Conservation (phyloP, 35 echinoderm and acorn worm genomes). For the Strongylocentrotus purpuratus region DNA sequence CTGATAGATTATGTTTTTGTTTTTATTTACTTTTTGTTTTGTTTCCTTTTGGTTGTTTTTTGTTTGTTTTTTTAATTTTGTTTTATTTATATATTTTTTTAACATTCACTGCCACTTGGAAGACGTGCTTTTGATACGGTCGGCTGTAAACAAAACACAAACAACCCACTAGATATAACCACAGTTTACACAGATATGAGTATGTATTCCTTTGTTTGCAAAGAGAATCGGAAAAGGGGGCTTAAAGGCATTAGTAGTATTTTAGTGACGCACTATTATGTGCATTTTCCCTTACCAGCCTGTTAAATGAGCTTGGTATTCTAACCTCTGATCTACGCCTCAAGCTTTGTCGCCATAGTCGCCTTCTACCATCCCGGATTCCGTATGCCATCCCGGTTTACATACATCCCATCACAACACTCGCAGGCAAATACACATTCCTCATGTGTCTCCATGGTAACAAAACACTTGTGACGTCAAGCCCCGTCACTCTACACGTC, state of each 20-base stretch:
- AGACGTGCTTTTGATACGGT: too few relatives aligned
- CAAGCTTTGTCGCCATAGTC: not conserved
- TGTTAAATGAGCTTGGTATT: not conserved
- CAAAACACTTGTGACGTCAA: conserved; percentile 31
- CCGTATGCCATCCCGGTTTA: not conserved
- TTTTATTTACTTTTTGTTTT: too few relatives aligned
- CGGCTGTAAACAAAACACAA: too few relatives aligned
- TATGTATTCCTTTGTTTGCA: too few relatives aligned
- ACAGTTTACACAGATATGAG: too few relatives aligned
- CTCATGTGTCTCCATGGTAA: conserved; percentile 25
- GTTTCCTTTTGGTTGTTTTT: too few relatives aligned
- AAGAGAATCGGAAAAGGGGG: too few relatives aligned
- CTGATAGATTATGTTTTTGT: too few relatives aligned
- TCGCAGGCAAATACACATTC: not conserved
- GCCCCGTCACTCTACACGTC: conserved; percentile 20
- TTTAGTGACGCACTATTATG: not conserved
- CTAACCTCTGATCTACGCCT: not conserved
- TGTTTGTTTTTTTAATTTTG: too few relatives aligned
- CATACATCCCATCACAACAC: not conserved
- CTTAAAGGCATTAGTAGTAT: not conserved
- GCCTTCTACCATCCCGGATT: not conserved
- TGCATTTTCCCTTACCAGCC: not conserved
- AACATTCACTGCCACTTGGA: too few relatives aligned
- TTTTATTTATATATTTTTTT: too few relatives aligned
- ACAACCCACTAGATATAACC: too few relatives aligned